phyloP scores from a whole-genome alignment of 2,797 vertebrate genomes.

The Steatocranus sp. region DNA sequence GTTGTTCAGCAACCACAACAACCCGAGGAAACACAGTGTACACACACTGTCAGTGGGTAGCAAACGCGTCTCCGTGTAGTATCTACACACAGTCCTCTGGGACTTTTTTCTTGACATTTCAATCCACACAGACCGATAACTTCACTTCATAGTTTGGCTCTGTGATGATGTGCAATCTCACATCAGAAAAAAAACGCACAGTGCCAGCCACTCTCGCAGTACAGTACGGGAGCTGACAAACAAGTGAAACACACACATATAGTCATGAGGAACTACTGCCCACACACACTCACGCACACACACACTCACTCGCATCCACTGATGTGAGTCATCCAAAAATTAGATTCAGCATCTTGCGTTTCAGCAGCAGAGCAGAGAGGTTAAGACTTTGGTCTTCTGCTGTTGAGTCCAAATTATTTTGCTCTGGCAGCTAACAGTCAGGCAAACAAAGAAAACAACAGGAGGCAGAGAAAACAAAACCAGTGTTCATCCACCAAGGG shows the following conservation, averaged over 20 bases:
- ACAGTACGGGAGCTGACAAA: neutral
- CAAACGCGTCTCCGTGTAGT: neutral
- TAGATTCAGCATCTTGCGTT: slow-evolving; percentile 1
- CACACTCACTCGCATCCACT: neutral
- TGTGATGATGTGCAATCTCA: neutral
- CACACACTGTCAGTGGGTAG: neutral
- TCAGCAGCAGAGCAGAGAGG: neutral
- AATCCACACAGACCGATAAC: neutral
- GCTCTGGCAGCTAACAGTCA: neutral
- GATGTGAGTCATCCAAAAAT: slow-evolving; percentile 40
- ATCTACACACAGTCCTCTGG: neutral
- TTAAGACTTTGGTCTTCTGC: neutral
- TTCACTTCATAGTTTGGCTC: neutral
- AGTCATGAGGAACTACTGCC: slow-evolving; percentile 24
- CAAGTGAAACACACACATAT: neutral
- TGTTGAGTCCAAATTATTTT: neutral
- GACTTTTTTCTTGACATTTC: neutral
- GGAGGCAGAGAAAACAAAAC: neutral
- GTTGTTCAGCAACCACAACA: slow-evolving; percentile 41
- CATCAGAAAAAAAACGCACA: neutral
- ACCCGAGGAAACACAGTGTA: slow-evolving; percentile 18
- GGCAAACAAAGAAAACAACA: neutral
- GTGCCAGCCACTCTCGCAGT: neutral
- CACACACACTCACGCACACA: neutral
- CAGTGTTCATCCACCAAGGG: neutral